Conservation (phyloP, 2,888 invertebrate genomes). For the Temnothorax rugatulus region DNA sequence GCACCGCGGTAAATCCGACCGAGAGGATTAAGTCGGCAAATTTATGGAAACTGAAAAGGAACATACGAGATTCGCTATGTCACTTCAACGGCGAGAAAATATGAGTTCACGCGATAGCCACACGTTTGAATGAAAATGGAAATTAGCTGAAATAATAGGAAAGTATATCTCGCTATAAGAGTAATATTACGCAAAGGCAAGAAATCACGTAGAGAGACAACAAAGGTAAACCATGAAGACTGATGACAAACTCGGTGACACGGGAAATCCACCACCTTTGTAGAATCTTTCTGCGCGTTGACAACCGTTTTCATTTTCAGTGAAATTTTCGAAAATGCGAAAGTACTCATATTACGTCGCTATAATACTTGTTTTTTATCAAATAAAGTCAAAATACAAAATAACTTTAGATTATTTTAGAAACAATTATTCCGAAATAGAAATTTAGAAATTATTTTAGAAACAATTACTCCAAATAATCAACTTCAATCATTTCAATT, state of each 20-base stretch:
- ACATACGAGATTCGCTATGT: not conserved
- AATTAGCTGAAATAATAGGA: constrained; percentile 20
- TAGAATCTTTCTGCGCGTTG: not conserved
- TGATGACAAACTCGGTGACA: not conserved
- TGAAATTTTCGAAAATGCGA: not conserved
- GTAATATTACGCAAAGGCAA: not conserved
- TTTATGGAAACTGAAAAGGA: constrained; percentile 17
- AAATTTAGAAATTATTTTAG: not conserved
- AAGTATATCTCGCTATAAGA: not conserved
- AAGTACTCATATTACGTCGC: not conserved
- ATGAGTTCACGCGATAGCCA: not conserved
- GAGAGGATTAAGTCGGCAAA: not conserved
- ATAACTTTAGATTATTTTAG: not conserved
- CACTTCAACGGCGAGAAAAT: not conserved
- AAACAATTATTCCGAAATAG: not conserved
- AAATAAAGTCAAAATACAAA: not conserved
- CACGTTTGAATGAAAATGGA: constrained; percentile 17
- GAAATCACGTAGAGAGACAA: constrained; percentile 16
- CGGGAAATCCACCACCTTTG: not conserved
- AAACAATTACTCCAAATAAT: not conserved
- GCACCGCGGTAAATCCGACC: not conserved
- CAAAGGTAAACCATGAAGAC: not conserved
- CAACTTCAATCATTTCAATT: not conserved
- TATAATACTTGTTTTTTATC: not conserved
- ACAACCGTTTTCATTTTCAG: not conserved